phyloP scores from a whole-genome alignment of 2,888 invertebrate genomes.

The Stenodema calcarata region DNA sequence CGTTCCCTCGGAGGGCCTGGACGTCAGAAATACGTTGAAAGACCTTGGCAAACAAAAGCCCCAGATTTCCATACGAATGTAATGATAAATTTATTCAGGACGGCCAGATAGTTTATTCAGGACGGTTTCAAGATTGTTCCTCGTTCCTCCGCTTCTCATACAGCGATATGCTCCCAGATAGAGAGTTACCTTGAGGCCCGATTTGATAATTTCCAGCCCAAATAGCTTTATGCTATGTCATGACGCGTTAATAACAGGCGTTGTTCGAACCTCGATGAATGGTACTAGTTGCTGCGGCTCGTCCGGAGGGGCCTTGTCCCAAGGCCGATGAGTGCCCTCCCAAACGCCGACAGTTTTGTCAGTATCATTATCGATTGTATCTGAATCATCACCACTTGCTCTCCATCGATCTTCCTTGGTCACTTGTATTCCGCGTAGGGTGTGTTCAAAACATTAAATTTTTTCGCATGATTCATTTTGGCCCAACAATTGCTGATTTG shows the following conservation, averaged over 20 bases:
- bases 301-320: neutral
- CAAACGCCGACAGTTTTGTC: too few species aligned
- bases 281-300: neutral
- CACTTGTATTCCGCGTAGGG: too few species aligned
- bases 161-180: neutral
- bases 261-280: neutral
- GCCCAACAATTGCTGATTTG: too few species aligned
- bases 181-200: neutral
- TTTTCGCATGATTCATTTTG: too few species aligned
- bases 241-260: conserved; percentile 6
- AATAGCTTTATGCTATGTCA: neutral
- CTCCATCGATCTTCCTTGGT: too few species aligned
- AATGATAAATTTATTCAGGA: neutral
- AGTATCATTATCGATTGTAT: too few species aligned
- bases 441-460: too few species aligned
- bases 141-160: too few species aligned
- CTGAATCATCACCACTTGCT: neutral
- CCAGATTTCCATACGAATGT: neutral
- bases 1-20: too few species aligned
- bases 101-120: neutral
- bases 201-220: neutral
- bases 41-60: neutral
- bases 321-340: neutral
- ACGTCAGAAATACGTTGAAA: too few species aligned
- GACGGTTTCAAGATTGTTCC: neutral